Conservation (phyloP, 2,888 invertebrate genomes). For the Apamea anceps region DNA sequence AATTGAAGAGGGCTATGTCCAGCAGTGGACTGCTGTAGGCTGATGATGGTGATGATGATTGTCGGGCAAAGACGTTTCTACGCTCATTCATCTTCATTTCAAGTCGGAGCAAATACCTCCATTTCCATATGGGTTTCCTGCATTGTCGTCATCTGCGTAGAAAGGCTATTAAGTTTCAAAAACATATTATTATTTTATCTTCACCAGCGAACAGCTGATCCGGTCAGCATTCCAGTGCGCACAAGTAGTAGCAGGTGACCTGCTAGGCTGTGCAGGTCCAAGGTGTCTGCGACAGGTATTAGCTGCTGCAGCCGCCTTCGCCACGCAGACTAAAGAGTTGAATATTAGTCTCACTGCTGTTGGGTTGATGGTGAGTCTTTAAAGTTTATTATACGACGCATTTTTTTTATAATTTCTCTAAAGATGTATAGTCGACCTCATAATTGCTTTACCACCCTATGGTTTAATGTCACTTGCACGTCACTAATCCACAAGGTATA, state of each 20-base stretch:
- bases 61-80: background rate
- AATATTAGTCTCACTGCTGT: slow-evolving; percentile 99
- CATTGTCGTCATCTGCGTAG: background rate
- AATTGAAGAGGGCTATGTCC: too few relatives aligned
- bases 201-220: slow-evolving; percentile 95
- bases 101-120: background rate
- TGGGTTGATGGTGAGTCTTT: slow-evolving; percentile 92
- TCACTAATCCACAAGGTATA: too few relatives aligned
- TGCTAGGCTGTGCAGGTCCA: slow-evolving; percentile 96
- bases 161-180: too few relatives aligned
- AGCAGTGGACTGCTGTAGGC: too few relatives aligned
- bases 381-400: too few relatives aligned
- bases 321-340: slow-evolving; percentile 98
- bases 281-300: slow-evolving; percentile 97
- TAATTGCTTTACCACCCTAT: too few relatives aligned
- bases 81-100: background rate
- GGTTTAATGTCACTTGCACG: too few relatives aligned
- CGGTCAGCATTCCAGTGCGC: slow-evolving; percentile 98
- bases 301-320: slow-evolving; percentile 98
- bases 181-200: background rate
- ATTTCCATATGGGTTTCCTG: background rate
- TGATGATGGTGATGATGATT: background rate
- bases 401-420: too few relatives aligned
- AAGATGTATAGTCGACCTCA: too few relatives aligned
- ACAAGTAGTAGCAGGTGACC: slow-evolving; percentile 98